Percentiles rank a stretch among this genome's conserved stretches.
phyloP scores from a whole-genome alignment of 2,113 vertebrate species.

The Melospiza georgiana region DNA sequence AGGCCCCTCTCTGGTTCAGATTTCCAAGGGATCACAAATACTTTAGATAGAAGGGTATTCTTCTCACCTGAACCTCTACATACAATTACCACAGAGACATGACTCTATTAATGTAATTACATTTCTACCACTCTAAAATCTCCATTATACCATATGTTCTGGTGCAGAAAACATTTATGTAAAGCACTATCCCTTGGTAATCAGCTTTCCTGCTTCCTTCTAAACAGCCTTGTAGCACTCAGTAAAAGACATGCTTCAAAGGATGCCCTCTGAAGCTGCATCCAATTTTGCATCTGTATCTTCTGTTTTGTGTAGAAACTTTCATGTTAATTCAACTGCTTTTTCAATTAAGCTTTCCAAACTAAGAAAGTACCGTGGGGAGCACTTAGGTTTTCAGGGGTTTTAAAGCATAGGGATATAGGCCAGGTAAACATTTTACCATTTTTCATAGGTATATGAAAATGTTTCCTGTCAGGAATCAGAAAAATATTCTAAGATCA shows the following conservation, averaged over 20 bases:
- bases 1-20: not conserved
- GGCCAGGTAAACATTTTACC: not conserved
- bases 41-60: not conserved
- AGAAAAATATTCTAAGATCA: not conserved
- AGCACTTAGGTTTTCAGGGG: not conserved
- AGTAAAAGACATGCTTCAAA: not conserved
- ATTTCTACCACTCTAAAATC: not conserved
- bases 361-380: not conserved
- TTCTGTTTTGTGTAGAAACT: not conserved
- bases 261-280: not conserved
- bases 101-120: slow-evolving; percentile 2
- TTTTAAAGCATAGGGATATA: not conserved
- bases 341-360: not conserved
- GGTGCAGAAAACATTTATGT: not conserved
- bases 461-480: not conserved
- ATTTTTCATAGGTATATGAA: not conserved
- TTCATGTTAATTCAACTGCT: not conserved
- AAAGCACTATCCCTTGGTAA: not conserved
- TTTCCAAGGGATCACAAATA: not conserved
- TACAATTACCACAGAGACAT: not conserved
- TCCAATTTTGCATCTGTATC: not conserved
- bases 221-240: not conserved
- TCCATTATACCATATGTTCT: not conserved
- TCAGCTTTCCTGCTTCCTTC: not conserved
- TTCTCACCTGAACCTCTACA: not conserved